Percentiles rank a stretch among this genome's conserved stretches.
Evolutionary conservation across 1,140 invertebrate genomes (phyloP).

Genomic region (Eulimnadia texana): DNA sequence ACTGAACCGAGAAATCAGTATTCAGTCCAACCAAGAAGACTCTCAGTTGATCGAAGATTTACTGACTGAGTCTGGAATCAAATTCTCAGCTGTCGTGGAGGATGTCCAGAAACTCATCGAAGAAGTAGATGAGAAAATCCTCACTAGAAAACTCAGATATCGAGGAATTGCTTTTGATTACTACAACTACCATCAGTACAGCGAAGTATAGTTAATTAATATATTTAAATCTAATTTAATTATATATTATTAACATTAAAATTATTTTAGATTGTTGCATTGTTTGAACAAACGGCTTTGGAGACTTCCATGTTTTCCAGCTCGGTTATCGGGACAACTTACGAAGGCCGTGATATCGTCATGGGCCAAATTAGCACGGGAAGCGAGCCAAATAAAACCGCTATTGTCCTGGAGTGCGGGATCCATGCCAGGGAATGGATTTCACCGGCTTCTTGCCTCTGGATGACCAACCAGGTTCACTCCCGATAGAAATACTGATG

Average conservation of each 20-base stretch:
- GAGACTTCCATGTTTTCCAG: conserved; percentile 5
- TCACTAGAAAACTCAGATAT: background rate
- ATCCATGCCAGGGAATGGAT: conserved; percentile 90
- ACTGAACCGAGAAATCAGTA: background rate
- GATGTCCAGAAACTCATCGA: background rate
- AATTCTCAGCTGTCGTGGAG: background rate
- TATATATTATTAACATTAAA: background rate
- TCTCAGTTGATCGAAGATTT: background rate
- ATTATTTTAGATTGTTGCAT: background rate
- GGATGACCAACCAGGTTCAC: conserved; percentile 60
- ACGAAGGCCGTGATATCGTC: conserved; percentile 10
- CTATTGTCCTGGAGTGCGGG: conserved; percentile 35
- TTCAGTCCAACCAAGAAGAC: background rate
- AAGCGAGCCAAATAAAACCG: conserved; percentile 13
- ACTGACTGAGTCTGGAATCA: background rate
- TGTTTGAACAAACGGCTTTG: conserved; percentile 3
- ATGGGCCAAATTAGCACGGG: conserved; percentile 3
- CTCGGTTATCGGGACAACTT: conserved; percentile 9
- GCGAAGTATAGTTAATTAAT: background rate
- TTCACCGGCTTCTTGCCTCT: conserved; percentile 66
- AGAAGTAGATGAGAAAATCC: background rate
- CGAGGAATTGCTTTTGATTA: background rate
- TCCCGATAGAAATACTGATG: conserved; percentile 35
- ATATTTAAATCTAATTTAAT: background rate
- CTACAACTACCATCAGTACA: background rate